Evolutionary conservation across 2,113 vertebrate species (phyloP).

Genomic region (Aptenodytes patagonicus): DNA sequence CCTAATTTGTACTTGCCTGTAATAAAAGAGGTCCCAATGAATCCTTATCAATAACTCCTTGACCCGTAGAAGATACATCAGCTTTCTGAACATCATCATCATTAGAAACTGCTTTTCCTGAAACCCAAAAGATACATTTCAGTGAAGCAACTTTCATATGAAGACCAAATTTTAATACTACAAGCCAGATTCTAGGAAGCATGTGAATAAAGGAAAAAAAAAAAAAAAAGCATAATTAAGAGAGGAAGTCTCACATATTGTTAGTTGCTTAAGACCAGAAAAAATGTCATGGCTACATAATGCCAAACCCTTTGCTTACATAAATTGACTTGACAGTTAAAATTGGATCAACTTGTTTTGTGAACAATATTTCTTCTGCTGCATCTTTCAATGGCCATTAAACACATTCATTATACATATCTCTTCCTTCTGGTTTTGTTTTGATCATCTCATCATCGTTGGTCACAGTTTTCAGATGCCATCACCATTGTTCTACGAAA

Average conservation of each 20-base stretch:
- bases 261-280: background rate
- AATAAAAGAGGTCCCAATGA: conserved; percentile 93
- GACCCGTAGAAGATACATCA: conserved; percentile 96
- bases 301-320: background rate
- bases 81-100: conserved; percentile 98
- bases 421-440: background rate
- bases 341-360: background rate
- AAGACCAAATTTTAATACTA: background rate
- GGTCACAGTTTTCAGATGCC: background rate
- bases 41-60: conserved; percentile 98
- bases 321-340: background rate
- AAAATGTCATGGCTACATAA: background rate
- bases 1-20: conserved; percentile 79
- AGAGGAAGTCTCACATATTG: background rate
- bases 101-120: conserved; percentile 89
- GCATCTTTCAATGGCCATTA: background rate
- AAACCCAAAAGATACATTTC: conserved; percentile 25
- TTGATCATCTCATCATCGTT: background rate
- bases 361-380: background rate
- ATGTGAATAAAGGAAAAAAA: background rate
- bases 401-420: background rate
- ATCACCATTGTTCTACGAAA: background rate
- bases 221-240: background rate
- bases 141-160: background rate
- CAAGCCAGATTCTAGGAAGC: background rate